These are phyloP conservation scores for Rhinichthys osculus DNA, from an alignment of 2,797 vertebrate species.

Conservation along the genomic window DNA sequence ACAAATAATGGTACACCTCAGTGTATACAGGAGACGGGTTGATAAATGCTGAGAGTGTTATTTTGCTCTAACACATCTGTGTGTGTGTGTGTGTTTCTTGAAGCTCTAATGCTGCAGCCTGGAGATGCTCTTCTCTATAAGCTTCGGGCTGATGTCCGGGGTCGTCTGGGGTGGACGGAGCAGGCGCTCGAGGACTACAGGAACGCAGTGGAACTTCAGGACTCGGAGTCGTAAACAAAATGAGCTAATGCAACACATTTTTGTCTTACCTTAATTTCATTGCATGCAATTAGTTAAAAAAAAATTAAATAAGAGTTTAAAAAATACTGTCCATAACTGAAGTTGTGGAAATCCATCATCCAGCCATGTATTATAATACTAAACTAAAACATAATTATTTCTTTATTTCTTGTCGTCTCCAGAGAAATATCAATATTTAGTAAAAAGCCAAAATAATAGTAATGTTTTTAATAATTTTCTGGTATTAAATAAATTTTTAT, in stretches of 20 bases:
- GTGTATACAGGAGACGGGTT: neutral
- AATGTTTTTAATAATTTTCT: neutral
- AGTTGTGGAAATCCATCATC: neutral
- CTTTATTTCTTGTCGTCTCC: neutral
- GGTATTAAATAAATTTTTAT: neutral
- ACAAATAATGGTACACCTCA: neutral
- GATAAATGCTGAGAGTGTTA: neutral
- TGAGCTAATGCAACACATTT: neutral
- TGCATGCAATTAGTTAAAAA: neutral
- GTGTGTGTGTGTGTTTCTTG: constrained; percentile 33
- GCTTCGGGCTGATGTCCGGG: constrained; percentile 78
- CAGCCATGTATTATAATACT: neutral
- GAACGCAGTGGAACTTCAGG: constrained; percentile 74
- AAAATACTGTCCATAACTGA: neutral
- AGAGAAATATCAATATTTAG: neutral
- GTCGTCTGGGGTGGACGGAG: constrained; percentile 73
- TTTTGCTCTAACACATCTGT: neutral
- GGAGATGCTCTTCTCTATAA: constrained; percentile 74
- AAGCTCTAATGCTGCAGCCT: constrained; percentile 78
- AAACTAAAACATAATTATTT: neutral
- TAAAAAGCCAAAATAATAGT: neutral
- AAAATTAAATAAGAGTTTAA: neutral
- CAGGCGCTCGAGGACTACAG: constrained; percentile 79
- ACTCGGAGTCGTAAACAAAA: neutral
- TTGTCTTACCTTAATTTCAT: neutral